Percentiles rank a stretch among this genome's conserved stretches.
phyloP scores from a whole-genome alignment of 2,888 invertebrate genomes.

The Acrocyrtus sp. region DNA sequence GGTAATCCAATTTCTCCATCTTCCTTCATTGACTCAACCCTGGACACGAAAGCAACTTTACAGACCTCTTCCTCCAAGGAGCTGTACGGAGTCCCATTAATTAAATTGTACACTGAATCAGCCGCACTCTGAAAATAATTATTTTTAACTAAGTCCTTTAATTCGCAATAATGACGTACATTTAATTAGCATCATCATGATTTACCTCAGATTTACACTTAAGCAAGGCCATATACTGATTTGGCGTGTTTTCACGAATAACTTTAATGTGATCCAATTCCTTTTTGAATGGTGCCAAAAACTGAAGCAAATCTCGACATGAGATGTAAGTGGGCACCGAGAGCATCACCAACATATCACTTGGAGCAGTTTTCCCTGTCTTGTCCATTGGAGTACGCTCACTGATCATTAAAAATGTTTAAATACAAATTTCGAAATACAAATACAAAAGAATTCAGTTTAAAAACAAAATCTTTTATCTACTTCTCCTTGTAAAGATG shows the following conservation, averaged over 20 bases:
- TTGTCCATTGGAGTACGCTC: constrained; percentile 76
- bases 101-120: constrained; percentile 90
- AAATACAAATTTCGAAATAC: too few species aligned
- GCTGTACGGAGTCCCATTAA: constrained; percentile 93
- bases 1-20: constrained; percentile 74
- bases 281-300: constrained; percentile 90
- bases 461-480: constrained; percentile 63
- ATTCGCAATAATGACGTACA: constrained; percentile 16
- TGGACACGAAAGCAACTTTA: constrained; percentile 94
- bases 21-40: constrained; percentile 82
- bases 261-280: constrained; percentile 92
- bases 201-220: constrained; percentile 75
- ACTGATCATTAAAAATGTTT: constrained; percentile 68
- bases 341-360: constrained; percentile 87
- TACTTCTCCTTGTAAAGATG: constrained; percentile 98
- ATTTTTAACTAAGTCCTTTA: background rate
- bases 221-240: constrained; percentile 97
- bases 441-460: constrained; percentile 1
- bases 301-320: constrained; percentile 92
- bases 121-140: constrained; percentile 75
- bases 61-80: constrained; percentile 92
- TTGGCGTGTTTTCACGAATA: constrained; percentile 85
- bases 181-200: constrained; percentile 10
- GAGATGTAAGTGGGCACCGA: constrained; percentile 91
- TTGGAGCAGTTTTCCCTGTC: constrained; percentile 74